Conservation (phyloP, 2,113 vertebrate genomes). For the Micromys minutus region DNA sequence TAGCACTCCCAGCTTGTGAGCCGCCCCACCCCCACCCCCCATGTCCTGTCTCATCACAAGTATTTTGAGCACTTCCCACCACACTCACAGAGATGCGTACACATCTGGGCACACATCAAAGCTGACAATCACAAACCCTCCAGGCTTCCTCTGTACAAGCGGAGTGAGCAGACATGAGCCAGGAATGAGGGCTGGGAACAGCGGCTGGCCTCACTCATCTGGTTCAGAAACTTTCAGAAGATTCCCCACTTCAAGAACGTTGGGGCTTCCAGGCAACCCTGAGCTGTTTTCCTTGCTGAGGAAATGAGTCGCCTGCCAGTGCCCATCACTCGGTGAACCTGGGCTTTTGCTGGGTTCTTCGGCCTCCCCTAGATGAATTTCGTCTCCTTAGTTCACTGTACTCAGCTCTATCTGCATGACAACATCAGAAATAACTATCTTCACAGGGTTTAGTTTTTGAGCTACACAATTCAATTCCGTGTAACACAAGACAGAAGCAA, state of each 20-base stretch:
- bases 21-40: no score
- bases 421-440: background rate
- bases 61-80: constrained; percentile 93
- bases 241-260: no score
- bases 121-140: background rate
- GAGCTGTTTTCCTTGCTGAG: background rate
- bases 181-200: background rate
- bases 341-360: background rate
- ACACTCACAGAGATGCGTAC: constrained; percentile 96
- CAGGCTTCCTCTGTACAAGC: no score
- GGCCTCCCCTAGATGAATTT: background rate
- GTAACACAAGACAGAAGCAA: background rate
- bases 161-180: background rate
- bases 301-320: background rate
- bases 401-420: background rate
- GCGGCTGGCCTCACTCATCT: background rate
- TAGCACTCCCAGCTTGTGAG: constrained; percentile 93
- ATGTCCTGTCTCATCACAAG: constrained; percentile 94
- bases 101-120: constrained; percentile 86
- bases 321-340: background rate
- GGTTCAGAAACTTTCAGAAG: background rate
- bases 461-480: background rate
- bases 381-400: background rate
- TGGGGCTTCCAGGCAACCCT: background rate
- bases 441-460: background rate